Evolutionary conservation across 37 sponge, comb jelly and placozoan genomes (phyloP).

Genomic region (Ephydatia muelleri): DNA sequence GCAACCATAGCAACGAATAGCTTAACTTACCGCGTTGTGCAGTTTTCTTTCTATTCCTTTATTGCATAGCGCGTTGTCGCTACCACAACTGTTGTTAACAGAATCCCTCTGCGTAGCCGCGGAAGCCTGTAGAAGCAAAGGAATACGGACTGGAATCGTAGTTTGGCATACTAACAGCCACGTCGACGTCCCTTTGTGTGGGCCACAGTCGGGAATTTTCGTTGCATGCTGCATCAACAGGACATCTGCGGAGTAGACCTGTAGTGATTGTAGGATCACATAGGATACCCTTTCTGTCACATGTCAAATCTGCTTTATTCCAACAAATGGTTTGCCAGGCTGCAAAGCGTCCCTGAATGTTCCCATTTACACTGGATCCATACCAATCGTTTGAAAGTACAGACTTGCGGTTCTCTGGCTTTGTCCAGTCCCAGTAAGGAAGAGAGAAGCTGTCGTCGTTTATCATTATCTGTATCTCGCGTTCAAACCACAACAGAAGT

Average conservation of each 20-base stretch:
- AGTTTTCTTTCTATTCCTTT: not conserved
- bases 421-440: constrained; percentile 46
- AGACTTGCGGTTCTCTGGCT: not conserved
- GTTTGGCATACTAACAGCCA: not conserved
- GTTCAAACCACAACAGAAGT: constrained; percentile 26
- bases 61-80: not conserved
- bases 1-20: too few relatives aligned
- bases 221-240: not conserved
- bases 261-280: constrained; percentile 38
- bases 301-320: constrained; percentile 15
- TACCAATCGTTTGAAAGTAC: not conserved
- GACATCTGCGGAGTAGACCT: constrained; percentile 52
- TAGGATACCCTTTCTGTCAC: not conserved
- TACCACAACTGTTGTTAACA: not conserved
- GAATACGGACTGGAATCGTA: not conserved
- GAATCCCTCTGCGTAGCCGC: not conserved
- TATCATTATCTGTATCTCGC: constrained; percentile 21
- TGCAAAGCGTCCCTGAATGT: not conserved
- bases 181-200: not conserved
- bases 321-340: constrained; percentile 54
- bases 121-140: not conserved
- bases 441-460: constrained; percentile 13
- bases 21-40: not conserved
- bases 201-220: not conserved
- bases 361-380: not conserved